Conservation (phyloP, 2,888 invertebrate genomes). For the Polyommatus iphigenia region DNA sequence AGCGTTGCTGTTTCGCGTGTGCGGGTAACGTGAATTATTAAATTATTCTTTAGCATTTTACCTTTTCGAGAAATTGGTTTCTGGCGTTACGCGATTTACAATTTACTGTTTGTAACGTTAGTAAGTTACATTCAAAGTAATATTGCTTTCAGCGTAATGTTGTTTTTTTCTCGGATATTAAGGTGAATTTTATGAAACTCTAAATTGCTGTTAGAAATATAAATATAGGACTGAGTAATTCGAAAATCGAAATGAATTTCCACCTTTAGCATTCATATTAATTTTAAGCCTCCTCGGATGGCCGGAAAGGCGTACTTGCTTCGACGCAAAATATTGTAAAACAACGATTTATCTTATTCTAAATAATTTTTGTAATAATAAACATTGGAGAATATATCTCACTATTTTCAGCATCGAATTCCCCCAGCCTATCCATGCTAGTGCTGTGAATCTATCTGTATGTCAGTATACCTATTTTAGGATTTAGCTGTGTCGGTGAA, state of each 20-base stretch:
- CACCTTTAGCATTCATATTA: not conserved
- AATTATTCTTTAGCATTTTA: constrained; percentile 20
- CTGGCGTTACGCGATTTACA: not conserved
- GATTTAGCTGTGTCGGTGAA: too few relatives aligned
- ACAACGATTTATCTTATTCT: not conserved
- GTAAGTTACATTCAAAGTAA: not conserved
- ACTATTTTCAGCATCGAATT: too few relatives aligned
- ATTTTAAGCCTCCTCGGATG: not conserved
- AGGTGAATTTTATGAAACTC: not conserved
- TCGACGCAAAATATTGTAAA: not conserved
- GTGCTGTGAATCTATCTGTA: too few relatives aligned
- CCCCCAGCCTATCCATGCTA: too few relatives aligned
- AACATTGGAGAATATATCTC: too few relatives aligned
- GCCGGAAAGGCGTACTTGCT: too few relatives aligned
- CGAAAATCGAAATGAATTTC: not conserved
- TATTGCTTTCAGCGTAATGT: too few relatives aligned
- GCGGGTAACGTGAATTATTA: constrained; percentile 21
- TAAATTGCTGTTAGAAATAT: not conserved
- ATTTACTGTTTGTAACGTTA: not conserved
- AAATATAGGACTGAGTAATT: not conserved
- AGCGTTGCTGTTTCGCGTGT: constrained; percentile 31
- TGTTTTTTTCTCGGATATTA: not conserved
- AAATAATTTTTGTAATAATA: too few relatives aligned
- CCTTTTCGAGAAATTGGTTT: not conserved
- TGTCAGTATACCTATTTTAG: too few relatives aligned